Evolutionary conservation across 1,140 invertebrate genomes (phyloP), one percentile per base, ranked within the genome.

Genomic region (Portunus trituberculatus): DNA sequence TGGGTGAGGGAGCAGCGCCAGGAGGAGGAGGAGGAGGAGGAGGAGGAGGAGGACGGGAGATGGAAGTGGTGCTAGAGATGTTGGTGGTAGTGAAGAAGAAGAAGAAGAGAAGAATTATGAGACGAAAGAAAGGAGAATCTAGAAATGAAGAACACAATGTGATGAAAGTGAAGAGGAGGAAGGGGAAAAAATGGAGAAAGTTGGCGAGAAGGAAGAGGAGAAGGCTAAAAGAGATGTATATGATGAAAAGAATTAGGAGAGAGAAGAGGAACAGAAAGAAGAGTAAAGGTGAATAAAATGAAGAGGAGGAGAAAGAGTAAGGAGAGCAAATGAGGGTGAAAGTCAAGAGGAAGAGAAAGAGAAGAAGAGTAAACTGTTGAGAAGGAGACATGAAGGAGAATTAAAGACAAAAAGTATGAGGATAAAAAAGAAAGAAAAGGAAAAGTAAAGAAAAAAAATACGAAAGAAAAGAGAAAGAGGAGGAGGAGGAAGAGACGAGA

Each of bases 1-100:
- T 32, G 32, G 86, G 32, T 45, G 29, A 59, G 83, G 46, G 20
- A 39, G 46, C 29, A 59, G 48, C 46, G 93, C n/a, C 39, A 86
- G 93, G 48, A 59, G 45, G 86, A 39, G 93, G 29, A 76, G 87
- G 28, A 45, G 59, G 59, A 76, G 59, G 46, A 48, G 52, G 32
- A 89, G 45, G 59, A 39, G 59, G 76, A 59, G 28, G 52, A 28
- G 87, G 39, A 39, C 39, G 39, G 39, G 39, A 39, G 39, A 2
- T 39, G 39, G 39, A 39, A 6, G 39, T 39, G 39, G 39, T 6
- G 39, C 6, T 39, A 6, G 39, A 39, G 39, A 39, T 39, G 39
- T 1, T 39, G 39, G 39, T 39, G 6, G 39, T 39, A 6, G 6
- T 2, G 39, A 39, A 39, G 39, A 39, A 39, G 6, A 39, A 39